Percentiles rank a stretch among this genome's conserved stretches.
These are phyloP conservation scores for Sesamia nonagrioides DNA, from an alignment of 1,140 invertebrate genomes.

Conservation along the genomic window DNA sequence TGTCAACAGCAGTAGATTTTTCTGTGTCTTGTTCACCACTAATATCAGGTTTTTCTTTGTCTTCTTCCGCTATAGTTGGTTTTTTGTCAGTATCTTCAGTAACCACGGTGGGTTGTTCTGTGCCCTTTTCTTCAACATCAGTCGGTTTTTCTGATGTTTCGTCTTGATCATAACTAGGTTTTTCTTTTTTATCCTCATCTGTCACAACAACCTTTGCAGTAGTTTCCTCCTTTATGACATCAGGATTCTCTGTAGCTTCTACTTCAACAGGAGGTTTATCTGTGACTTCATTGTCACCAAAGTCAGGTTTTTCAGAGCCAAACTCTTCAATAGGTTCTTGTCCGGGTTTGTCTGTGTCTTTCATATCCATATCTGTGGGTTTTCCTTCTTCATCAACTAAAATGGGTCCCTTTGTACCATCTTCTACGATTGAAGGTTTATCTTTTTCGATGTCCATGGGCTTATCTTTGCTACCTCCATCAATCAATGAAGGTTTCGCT, in stretches of 20 bases:
- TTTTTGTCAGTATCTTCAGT: neutral
- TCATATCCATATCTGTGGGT: neutral
- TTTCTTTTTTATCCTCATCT: neutral
- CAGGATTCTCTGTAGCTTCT: conserved; percentile 3
- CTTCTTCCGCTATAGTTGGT: neutral
- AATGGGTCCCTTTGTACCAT: conserved; percentile 45
- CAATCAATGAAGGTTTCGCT: conserved; percentile 6
- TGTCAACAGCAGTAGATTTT: conserved; percentile 9
- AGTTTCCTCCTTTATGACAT: neutral
- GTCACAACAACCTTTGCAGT: neutral
- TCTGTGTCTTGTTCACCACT: neutral
- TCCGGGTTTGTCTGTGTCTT: conserved; percentile 37
- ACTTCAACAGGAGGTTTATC: conserved; percentile 14
- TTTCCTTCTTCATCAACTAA: conserved; percentile 1
- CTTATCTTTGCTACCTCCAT: conserved; percentile 22
- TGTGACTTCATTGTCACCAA: neutral
- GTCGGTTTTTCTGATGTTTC: conserved; percentile 17
- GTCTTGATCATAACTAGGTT: neutral
- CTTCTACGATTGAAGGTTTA: conserved; percentile 48
- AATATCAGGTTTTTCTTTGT: neutral
- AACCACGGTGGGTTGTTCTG: neutral
- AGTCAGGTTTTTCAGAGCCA: conserved; percentile 40
- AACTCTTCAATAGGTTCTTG: neutral
- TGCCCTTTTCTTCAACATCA: neutral
- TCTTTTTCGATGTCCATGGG: conserved; percentile 38